A percentile compares a stretch with the other conserved stretches of the same genome.
These are phyloP conservation scores for Hydrophis major DNA, from an alignment of 2,797 vertebrate species.

Conservation along the genomic window DNA sequence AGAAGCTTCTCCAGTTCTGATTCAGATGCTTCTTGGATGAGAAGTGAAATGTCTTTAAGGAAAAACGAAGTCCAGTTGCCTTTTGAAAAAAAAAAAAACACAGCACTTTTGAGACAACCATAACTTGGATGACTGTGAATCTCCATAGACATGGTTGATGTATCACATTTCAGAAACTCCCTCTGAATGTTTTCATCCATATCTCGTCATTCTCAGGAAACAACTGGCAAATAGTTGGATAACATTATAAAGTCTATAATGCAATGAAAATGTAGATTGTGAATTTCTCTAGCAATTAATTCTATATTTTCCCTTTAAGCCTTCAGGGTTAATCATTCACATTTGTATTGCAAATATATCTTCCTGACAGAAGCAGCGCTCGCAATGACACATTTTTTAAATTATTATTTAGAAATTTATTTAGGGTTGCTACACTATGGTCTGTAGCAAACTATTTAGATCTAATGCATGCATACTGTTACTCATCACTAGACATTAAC, in stretches of 20 bases:
- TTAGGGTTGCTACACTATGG: neutral
- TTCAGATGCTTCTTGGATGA: neutral
- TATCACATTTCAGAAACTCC: neutral
- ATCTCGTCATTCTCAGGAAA: neutral
- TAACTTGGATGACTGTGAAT: neutral
- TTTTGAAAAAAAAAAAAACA: neutral
- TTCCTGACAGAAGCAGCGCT: neutral
- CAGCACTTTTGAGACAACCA: neutral
- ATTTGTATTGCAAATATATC: neutral
- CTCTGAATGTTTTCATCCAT: neutral
- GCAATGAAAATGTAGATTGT: neutral
- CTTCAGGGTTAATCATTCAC: neutral
- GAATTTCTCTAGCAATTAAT: neutral
- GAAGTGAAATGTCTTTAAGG: neutral
- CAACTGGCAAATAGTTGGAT: neutral
- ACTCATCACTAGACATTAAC: neutral
- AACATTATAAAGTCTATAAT: neutral
- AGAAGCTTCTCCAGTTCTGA: no score
- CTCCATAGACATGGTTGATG: neutral
- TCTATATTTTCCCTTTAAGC: neutral
- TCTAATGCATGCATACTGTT: neutral
- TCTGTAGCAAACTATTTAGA: neutral
- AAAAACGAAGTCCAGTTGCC: neutral
- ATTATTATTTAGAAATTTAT: neutral
- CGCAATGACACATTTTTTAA: neutral